A percentile compares a stretch with the other conserved stretches of the same genome.
phyloP scores from a whole-genome alignment of 2,888 invertebrate genomes.

The Mesopsocus fuscifrons region DNA sequence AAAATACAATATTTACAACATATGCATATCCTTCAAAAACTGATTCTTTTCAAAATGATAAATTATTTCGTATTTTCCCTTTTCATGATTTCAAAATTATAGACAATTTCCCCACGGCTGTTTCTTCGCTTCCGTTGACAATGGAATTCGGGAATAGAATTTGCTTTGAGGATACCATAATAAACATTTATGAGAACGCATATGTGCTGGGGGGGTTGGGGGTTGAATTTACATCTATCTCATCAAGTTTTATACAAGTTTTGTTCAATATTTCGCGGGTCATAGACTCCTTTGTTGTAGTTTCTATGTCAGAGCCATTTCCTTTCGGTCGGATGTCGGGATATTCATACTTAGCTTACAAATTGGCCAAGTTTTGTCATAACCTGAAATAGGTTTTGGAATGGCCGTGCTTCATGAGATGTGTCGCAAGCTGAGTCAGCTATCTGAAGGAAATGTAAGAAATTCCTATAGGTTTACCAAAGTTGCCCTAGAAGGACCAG shows the following conservation, averaged over 20 bases:
- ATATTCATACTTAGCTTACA: neutral
- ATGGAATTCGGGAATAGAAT: slow-evolving; percentile 7
- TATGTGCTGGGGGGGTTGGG: neutral
- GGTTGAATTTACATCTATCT: slow-evolving; percentile 1
- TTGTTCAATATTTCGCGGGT: slow-evolving; percentile 7
- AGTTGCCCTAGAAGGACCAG: no score
- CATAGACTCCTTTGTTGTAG: slow-evolving; percentile 6
- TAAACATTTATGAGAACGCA: slow-evolving; percentile 9
- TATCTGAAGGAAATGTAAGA: no score
- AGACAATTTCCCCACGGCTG: slow-evolving; percentile 9
- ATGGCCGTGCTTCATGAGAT: neutral
- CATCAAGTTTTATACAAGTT: slow-evolving; percentile 8
- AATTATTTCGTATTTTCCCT: slow-evolving; percentile 9
- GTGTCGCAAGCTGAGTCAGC: no score
- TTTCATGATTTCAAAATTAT: slow-evolving; percentile 10
- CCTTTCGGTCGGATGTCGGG: neutral
- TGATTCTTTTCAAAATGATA: slow-evolving; percentile 10
- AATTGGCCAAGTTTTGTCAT: neutral
- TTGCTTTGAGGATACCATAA: slow-evolving; percentile 10
- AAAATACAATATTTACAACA: slow-evolving; percentile 9
- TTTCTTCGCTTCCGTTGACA: slow-evolving; percentile 10
- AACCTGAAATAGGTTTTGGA: neutral
- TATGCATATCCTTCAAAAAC: slow-evolving; percentile 3
- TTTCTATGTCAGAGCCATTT: neutral
- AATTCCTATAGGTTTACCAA: no score